These are phyloP conservation scores for Rhaphigaster nebulosa DNA, from an alignment of 2,888 invertebrate genomes.

Conservation along the genomic window DNA sequence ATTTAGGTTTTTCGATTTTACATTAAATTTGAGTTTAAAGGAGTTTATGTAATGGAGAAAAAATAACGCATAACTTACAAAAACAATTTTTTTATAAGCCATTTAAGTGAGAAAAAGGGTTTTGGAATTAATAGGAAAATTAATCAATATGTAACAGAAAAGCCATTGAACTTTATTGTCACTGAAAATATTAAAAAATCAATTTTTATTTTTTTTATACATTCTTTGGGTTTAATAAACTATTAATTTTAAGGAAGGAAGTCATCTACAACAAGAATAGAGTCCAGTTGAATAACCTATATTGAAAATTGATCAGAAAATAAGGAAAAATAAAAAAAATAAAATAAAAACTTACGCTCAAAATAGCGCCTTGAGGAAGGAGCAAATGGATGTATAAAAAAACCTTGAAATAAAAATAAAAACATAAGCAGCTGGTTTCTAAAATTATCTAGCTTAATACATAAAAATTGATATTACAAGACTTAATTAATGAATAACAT, in stretches of 20 bases:
- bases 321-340: constrained; percentile 1
- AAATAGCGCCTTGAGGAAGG: constrained; percentile 48
- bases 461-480: not conserved
- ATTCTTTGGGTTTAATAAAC: not conserved
- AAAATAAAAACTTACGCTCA: constrained; percentile 52
- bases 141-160: not conserved
- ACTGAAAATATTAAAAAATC: not conserved
- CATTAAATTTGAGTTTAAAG: not conserved
- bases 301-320: not conserved
- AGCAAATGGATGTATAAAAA: constrained; percentile 42
- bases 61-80: not conserved
- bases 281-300: not conserved
- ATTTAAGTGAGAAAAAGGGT: not conserved
- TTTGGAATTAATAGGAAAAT: not conserved
- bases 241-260: not conserved
- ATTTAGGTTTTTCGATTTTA: too few relatives aligned
- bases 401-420: constrained; percentile 51
- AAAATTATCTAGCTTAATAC: constrained; percentile 4
- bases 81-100: too few relatives aligned
- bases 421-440: constrained; percentile 19
- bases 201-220: not conserved
- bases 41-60: not conserved
- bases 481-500: constrained; percentile 12
- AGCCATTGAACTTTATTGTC: not conserved
- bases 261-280: not conserved